Conservation (phyloP, 2,888 invertebrate genomes). For the Pollenia angustigena region DNA sequence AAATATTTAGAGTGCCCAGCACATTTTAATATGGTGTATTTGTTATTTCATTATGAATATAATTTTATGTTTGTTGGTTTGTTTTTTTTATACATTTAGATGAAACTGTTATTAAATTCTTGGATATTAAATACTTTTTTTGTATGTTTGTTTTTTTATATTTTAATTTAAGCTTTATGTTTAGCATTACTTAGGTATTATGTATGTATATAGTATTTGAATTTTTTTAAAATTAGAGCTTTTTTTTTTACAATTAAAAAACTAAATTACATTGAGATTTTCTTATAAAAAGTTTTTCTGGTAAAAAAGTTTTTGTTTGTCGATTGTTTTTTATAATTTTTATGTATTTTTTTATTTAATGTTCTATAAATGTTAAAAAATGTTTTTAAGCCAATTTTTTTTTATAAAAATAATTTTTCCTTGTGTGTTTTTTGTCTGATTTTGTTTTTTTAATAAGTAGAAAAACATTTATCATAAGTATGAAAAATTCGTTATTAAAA, state of each 20-base stretch:
- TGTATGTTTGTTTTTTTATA: conserved; percentile 27
- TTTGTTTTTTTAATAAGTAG: conserved; percentile 72
- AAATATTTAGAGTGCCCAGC: conserved; percentile 41
- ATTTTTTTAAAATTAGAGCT: conserved; percentile 8
- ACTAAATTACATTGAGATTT: conserved; percentile 69
- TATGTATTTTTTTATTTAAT: conserved; percentile 32
- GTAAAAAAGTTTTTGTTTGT: conserved; percentile 63
- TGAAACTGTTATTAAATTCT: conserved; percentile 49
- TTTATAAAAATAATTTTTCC: conserved; percentile 70
- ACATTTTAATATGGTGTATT: conserved; percentile 20
- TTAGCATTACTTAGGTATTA: too few species aligned
- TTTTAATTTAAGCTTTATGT: background rate
- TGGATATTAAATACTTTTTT: background rate
- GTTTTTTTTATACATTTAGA: conserved; percentile 38
- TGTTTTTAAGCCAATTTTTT: conserved; percentile 61
- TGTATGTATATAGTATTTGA: too few species aligned
- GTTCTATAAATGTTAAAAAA: conserved; percentile 66
- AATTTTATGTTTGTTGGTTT: background rate
- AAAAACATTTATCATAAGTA: conserved; percentile 75
- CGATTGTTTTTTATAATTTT: conserved; percentile 33
- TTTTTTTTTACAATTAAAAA: conserved; percentile 48
- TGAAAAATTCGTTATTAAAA: conserved; percentile 74
- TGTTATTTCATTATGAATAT: conserved; percentile 7
- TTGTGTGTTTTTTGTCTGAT: conserved; percentile 57
- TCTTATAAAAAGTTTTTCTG: conserved; percentile 55